Evolutionary conservation across 2,113 vertebrate genomes (phyloP), one percentile per base, ranked within the genome.

Genomic region (Scolopax mira): DNA sequence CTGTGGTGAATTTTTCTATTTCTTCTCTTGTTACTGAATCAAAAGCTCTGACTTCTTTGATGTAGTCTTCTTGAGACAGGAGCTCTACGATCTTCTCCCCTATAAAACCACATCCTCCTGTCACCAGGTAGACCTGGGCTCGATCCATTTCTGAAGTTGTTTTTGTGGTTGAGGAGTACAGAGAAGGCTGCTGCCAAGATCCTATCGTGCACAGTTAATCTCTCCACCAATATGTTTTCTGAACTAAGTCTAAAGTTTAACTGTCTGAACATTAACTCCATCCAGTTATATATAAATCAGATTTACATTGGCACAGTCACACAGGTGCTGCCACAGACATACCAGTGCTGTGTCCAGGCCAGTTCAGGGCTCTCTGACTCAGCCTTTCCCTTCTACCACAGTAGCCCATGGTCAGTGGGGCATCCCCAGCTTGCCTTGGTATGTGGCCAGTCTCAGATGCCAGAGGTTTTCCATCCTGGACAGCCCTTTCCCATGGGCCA

Each of bases 41-140:
- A 74, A 97, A 94, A 60, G 70, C 90, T 88, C 86, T 93, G 94
- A 96, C 91, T 78, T 96, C 95, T 80, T 89, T 94, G 77, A 96
- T 62, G 73, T 92, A 97, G 35, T 96, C 91, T 78, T 96, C 82
- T 54, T 79, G 94, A 78, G 73, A 48, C 66, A 97, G 78, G 48
- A 96, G 91, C 74, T 88, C 90, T 19, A 93, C 77, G 0, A 94
- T 95, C 62, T 70, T 94, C 77, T 96, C 91, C 48, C 96, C 96
- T 52, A 79, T 61, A 51, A 97, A 96, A 42, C 96, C 96, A 86
- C 93, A 96, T 66, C 93, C 94, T 95, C 96, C 97, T 48, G 95
- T 96, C 73, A 97, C 94, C 88, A 96, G 88, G 81, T 96, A 97
- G 27, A 91, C 87, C 39, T 37, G 67, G 49, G 82, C 41, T 69